Evolutionary conservation across 92 coral and sea anemone genomes (phyloP).

Genomic region (Epizoanthus scotinus): DNA sequence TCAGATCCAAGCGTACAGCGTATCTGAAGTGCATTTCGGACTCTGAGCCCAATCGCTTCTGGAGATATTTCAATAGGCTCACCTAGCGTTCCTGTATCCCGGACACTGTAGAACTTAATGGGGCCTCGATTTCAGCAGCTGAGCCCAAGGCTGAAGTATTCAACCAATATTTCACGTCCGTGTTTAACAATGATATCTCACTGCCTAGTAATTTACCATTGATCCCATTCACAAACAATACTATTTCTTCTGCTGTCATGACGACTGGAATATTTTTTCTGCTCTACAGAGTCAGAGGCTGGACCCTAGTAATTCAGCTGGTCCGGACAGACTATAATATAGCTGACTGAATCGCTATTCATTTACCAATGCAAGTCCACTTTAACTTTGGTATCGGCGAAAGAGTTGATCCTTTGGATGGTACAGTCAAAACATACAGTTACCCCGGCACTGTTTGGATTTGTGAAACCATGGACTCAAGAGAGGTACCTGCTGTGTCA

Average conservation of each 20-base stretch:
- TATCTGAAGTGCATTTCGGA: slow-evolving; percentile 42
- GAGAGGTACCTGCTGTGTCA: no score
- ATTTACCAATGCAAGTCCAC: no score
- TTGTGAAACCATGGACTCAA: no score
- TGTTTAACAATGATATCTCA: slow-evolving; percentile 35
- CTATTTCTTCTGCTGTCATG: slow-evolving; percentile 15
- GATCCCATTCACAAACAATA: slow-evolving; percentile 33
- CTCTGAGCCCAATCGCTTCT: slow-evolving; percentile 45
- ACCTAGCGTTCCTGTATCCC: slow-evolving; percentile 46
- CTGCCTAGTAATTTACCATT: slow-evolving; percentile 33
- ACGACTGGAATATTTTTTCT: slow-evolving; percentile 9
- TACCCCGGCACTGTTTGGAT: no score
- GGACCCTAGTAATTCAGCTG: neutral
- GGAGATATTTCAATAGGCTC: slow-evolving; percentile 47
- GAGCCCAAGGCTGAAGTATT: slow-evolving; percentile 53
- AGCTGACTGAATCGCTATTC: no score
- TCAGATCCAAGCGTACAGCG: slow-evolving; percentile 48
- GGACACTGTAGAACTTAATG: slow-evolving; percentile 40
- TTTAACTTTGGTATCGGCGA: no score
- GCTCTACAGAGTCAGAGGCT: neutral
- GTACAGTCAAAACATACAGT: no score
- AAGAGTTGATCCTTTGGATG: no score
- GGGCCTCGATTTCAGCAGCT: slow-evolving; percentile 16
- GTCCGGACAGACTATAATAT: slow-evolving; percentile 16
- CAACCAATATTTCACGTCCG: slow-evolving; percentile 45